Conservation (phyloP, 2,888 invertebrate species). For the Dryococelus australis region DNA sequence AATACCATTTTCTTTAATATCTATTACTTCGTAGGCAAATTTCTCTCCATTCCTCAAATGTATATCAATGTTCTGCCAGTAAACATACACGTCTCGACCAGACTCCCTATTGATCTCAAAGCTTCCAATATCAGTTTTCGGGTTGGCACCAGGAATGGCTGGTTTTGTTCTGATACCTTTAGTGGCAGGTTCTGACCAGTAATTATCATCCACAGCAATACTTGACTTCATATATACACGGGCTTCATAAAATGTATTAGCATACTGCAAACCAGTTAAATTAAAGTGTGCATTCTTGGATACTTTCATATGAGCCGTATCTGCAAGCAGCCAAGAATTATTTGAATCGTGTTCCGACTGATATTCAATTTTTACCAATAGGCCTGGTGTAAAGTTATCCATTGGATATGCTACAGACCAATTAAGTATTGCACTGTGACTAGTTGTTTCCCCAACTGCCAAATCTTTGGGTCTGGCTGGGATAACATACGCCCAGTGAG, state of each 20-base stretch:
- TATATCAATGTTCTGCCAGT: slow-evolving; percentile 78
- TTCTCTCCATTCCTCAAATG: slow-evolving; percentile 76
- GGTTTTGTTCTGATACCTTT: slow-evolving; percentile 66
- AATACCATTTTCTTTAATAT: slow-evolving; percentile 57
- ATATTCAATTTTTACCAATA: neutral
- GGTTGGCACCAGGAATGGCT: slow-evolving; percentile 70
- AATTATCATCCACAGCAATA: slow-evolving; percentile 62
- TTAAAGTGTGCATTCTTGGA: slow-evolving; percentile 50
- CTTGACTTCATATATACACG: slow-evolving; percentile 72
- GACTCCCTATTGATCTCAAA: slow-evolving; percentile 64
- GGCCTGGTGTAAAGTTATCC: neutral
- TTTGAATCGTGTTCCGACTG: neutral
- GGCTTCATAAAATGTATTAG: slow-evolving; percentile 75
- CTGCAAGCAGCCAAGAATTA: slow-evolving; percentile 34
- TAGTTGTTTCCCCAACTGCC: neutral
- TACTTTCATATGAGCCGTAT: slow-evolving; percentile 37
- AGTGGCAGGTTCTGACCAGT: slow-evolving; percentile 75
- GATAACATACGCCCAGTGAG: neutral
- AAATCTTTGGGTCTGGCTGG: neutral
- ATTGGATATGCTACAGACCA: neutral
- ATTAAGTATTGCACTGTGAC: neutral
- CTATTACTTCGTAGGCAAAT: slow-evolving; percentile 72
- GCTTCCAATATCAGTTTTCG: slow-evolving; percentile 74
- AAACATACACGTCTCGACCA: slow-evolving; percentile 70
- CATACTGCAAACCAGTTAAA: slow-evolving; percentile 67